These are phyloP conservation scores for Erebia epiphron DNA, from an alignment of 2,888 invertebrate genomes.

Conservation along the genomic window DNA sequence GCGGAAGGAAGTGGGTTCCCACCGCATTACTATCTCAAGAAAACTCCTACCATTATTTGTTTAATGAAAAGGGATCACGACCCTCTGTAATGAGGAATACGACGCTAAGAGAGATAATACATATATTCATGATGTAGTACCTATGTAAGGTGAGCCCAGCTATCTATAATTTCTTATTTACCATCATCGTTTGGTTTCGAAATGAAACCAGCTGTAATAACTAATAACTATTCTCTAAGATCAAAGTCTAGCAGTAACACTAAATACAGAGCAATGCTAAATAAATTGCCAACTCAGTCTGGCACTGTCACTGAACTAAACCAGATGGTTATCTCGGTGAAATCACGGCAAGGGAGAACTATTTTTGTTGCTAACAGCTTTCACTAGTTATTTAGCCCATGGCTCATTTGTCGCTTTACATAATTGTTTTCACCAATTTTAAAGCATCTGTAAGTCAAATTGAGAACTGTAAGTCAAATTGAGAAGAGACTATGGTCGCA, in stretches of 20 bases:
- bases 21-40: too few relatives aligned
- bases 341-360: slow-evolving; percentile 63
- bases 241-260: slow-evolving; percentile 54
- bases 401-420: slow-evolving; percentile 13
- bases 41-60: too few relatives aligned
- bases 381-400: slow-evolving; percentile 53
- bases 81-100: too few relatives aligned
- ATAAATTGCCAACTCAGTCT: slow-evolving; percentile 65
- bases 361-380: slow-evolving; percentile 60
- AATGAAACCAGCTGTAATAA: slow-evolving; percentile 48
- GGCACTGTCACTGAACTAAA: slow-evolving; percentile 57
- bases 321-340: slow-evolving; percentile 65
- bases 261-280: slow-evolving; percentile 37
- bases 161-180: slow-evolving; percentile 6
- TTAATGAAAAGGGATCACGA: too few relatives aligned
- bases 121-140: too few relatives aligned
- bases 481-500: background rate
- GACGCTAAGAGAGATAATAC: too few relatives aligned
- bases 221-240: slow-evolving; percentile 48
- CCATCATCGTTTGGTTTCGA: slow-evolving; percentile 48
- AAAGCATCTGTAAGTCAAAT: too few relatives aligned
- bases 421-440: slow-evolving; percentile 15
- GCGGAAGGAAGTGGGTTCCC: too few relatives aligned
- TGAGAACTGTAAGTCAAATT: too few relatives aligned
- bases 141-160: too few relatives aligned